Base-by-base conservation (phyloP, 2,797 vertebrate genomes). In the Eulemur albifrons region DNA sequence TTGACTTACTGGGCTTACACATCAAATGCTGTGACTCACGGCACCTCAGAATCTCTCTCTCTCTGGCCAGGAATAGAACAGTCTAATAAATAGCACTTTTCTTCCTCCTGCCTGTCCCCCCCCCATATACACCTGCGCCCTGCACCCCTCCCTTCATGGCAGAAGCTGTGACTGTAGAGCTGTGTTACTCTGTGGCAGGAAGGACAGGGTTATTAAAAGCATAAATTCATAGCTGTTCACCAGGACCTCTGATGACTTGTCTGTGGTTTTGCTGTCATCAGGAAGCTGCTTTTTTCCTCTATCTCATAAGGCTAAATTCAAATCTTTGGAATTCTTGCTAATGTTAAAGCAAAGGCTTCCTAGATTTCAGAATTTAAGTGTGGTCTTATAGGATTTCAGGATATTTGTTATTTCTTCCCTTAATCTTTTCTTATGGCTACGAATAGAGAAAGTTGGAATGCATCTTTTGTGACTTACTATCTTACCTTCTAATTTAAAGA, bases 331-430 rank as follows among this genome's bases (percentile, higher is more conserved):
- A 23, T 82, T 75, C 50, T 65, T 90, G 50, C 67, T 83, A 79
- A 88, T 85, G 32, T 88, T 96, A 72, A 95, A 95, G 90, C 87
- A 93, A 90, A 88, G 50, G 23, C 73, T 95, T 90, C 88, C 35
- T 86, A 67, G 52, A 80, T 67, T 32, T 86, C 59, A 76, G 73
- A 69, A 69, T 94, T 87, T 65, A 88, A 88, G 59, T 96, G 77
- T 84, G 38, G 48, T 79, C 63, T 94, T 20, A 43, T 4, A 48
- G 27, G 86, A 72, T 75, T 96, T 67, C n/a, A 92, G 63, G 30
- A 76, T 35, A 81, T 92, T 11, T 67, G 48, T 94, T 85, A 77
- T 63, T 43, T 40, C 12, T 9, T 12, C 1, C 27, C 18, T 32
- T 80, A 17, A 21, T 81, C 63, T 83, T 94, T 81, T 67, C 17